phyloP scores from a whole-genome alignment of 2,888 invertebrate species.

The Meteorus colon region DNA sequence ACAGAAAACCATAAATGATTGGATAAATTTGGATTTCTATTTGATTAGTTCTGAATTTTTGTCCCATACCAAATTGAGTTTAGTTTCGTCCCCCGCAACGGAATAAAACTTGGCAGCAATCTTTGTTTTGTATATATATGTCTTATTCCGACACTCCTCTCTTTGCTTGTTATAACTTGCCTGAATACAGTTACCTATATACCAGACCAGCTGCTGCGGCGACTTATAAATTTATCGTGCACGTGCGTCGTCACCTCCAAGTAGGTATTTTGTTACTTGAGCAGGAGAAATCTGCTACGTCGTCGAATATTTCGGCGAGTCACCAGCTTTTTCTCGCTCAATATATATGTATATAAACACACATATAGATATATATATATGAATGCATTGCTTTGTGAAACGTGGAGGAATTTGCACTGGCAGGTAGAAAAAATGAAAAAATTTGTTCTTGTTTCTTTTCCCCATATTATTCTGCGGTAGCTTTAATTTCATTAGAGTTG shows the following conservation, averaged over 20 bases:
- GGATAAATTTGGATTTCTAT: no score
- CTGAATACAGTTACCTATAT: conserved; percentile 23
- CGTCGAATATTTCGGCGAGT: conserved; percentile 28
- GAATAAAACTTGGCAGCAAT: conserved; percentile 10
- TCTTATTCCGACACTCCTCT: background rate
- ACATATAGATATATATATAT: background rate
- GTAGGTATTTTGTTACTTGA: conserved; percentile 34
- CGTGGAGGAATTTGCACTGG: conserved; percentile 1
- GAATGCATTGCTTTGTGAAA: conserved; percentile 4
- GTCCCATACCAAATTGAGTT: no score
- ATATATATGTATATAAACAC: background rate
- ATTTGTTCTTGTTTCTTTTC: conserved; percentile 27
- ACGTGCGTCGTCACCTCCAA: conserved; percentile 21
- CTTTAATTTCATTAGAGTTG: conserved; percentile 3
- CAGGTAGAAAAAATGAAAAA: conserved; percentile 13
- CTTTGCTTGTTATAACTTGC: conserved; percentile 22
- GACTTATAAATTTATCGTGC: conserved; percentile 34
- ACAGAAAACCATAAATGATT: no score
- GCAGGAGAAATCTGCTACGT: conserved; percentile 15
- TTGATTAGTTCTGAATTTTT: no score
- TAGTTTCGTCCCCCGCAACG: background rate
- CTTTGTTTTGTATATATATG: conserved; percentile 2
- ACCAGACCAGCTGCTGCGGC: background rate
- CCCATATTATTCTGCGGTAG: conserved; percentile 22
- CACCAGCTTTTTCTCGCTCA: background rate